phyloP scores from a whole-genome alignment of 2,888 invertebrate genomes.

The Adineta ricciae region DNA sequence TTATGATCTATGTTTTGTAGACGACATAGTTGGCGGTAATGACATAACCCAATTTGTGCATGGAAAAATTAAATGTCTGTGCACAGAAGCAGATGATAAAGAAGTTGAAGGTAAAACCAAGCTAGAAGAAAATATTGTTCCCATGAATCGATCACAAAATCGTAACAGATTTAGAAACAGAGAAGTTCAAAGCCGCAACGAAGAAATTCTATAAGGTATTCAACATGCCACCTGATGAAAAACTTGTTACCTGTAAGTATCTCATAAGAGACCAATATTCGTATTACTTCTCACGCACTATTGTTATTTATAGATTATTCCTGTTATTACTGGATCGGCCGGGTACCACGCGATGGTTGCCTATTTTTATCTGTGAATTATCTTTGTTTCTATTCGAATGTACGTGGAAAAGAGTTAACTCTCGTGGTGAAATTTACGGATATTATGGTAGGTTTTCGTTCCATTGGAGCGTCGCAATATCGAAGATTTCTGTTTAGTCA shows the following conservation, averaged over 20 bases:
- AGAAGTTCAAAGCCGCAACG: conserved; percentile 63
- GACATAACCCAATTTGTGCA: conserved; percentile 87
- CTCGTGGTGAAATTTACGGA: conserved; percentile 80
- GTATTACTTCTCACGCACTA: not conserved
- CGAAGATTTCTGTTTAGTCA: conserved; percentile 41
- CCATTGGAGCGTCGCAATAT: not conserved
- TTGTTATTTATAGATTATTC: conserved; percentile 51
- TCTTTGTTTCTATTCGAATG: conserved; percentile 85
- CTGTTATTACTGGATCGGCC: conserved; percentile 78
- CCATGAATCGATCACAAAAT: not conserved
- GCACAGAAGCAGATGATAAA: conserved; percentile 57
- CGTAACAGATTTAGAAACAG: conserved; percentile 70
- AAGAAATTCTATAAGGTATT: conserved; percentile 78
- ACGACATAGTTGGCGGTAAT: conserved; percentile 69
- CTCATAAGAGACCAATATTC: not conserved
- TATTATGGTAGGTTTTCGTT: conserved; percentile 57
- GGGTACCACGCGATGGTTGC: conserved; percentile 88
- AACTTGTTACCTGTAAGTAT: conserved; percentile 79
- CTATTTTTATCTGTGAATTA: conserved; percentile 90
- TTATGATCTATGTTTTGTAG: conserved; percentile 1
- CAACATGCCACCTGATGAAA: conserved; percentile 81
- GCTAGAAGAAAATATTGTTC: too few species aligned
- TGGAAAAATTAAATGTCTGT: conserved; percentile 87
- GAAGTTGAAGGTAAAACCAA: not conserved
- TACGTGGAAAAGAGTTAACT: conserved; percentile 78